Evolutionary conservation across 1,140 invertebrate genomes (phyloP).

Genomic region (Mylabris phalerata): DNA sequence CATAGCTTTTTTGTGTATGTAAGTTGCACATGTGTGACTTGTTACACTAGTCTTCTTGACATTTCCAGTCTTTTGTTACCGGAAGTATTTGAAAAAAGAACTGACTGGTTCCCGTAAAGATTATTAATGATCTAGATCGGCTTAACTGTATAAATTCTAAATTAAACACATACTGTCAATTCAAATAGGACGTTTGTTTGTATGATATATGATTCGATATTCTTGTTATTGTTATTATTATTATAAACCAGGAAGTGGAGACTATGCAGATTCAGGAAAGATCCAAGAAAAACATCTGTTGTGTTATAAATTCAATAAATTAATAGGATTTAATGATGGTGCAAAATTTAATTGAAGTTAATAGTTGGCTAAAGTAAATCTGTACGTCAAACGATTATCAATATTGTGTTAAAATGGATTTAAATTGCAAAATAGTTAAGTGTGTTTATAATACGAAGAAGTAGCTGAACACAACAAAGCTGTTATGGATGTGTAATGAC

Average conservation of each 20-base stretch:
- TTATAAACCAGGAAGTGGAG: too few species aligned
- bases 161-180: too few species aligned
- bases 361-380: too few species aligned
- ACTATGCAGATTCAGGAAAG: too few species aligned
- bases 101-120: conserved; percentile 22
- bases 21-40: conserved; percentile 9
- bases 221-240: too few species aligned
- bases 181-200: too few species aligned
- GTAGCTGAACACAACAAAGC: conserved; percentile 1
- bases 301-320: too few species aligned
- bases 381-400: too few species aligned
- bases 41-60: conserved; percentile 15
- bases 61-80: conserved; percentile 22
- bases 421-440: conserved; percentile 5
- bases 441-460: neutral
- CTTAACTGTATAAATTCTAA: conserved; percentile 6
- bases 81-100: conserved; percentile 24
- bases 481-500: conserved; percentile 10
- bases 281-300: too few species aligned
- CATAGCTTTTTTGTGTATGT: conserved; percentile 12
- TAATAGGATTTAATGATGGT: too few species aligned
- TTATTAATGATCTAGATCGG: conserved; percentile 32
- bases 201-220: too few species aligned
- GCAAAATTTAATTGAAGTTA: conserved; percentile 4
- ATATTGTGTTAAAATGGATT: neutral